Base-by-base conservation (phyloP, 2,888 invertebrate species). In the Mesorhabditis belari region DNA sequence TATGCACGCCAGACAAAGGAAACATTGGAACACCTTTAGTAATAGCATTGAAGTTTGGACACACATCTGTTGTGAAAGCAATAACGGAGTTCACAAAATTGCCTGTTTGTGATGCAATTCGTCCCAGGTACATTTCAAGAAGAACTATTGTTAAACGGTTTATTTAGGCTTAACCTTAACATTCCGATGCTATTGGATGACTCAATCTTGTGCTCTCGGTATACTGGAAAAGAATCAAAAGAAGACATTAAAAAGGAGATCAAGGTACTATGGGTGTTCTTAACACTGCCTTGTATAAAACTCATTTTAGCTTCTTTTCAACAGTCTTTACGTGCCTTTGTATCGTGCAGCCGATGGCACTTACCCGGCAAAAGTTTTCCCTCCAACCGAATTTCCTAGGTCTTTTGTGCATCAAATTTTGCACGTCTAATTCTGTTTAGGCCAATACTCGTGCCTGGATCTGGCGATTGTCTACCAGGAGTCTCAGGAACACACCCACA, bases 1-100 rank as follows among this genome's bases (percentile, higher is more conserved):
- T 58, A 24, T 49, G 49, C 19, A 58, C 58, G 24, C 58, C 58
- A 23, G 58, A 58, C 29, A 58, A 58, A 21, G 51, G 58, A 19
- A 51, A 26, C 28, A 29, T 49, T 6, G 58, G 49, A 21, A 58
- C 58, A 23, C 58, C 58, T 17, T 25, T 58, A 12, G 29, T 49
- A 23, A 52, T 58, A 9, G 58, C 58, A 9, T 17, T 27, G n/a
- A 58, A 58, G 25, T 58, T 24, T 24, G 58, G 58, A 21, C 51
- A 58, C 19, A 27, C 28, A 24, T 24, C 27, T 23, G 51, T 58
- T 4, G 17, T 50, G 12, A n/a, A 23, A 6, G 51, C 21, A 19
- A 9, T 50, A n/a, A 50, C 21, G 19, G 21, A 50, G 19, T 35
- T 35, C 44, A 35, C n/a, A n/a, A 35, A n/a, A 35, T n/a, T 35